phyloP scores from a whole-genome alignment of 2,113 vertebrate species.

The Garra rufa region DNA sequence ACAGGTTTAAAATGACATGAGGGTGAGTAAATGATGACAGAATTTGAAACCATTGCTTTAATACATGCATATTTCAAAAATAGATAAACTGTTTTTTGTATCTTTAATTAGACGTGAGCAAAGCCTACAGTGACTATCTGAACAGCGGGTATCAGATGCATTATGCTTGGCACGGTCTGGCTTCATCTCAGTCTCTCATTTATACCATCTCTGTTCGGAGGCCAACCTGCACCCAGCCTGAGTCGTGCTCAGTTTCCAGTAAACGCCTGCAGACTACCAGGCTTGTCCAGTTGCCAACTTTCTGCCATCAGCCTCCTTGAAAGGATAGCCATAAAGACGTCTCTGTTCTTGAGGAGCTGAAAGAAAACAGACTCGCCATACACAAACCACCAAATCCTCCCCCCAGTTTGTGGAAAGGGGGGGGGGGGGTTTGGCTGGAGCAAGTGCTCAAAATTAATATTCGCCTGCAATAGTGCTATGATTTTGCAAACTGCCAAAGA shows the following conservation, averaged over 20 bases:
- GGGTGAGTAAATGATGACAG: slow-evolving; percentile 5
- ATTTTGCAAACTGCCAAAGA: slow-evolving; percentile 60
- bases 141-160: slow-evolving; percentile 56
- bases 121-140: slow-evolving; percentile 55
- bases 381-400: slow-evolving; percentile 70
- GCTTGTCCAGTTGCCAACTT: slow-evolving; percentile 79
- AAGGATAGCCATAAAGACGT: slow-evolving; percentile 86
- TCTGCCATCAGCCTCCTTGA: slow-evolving; percentile 76
- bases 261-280: slow-evolving; percentile 80
- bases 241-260: slow-evolving; percentile 79
- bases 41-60: slow-evolving; percentile 21
- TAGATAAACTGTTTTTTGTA: neutral
- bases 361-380: slow-evolving; percentile 89
- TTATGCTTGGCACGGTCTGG: slow-evolving; percentile 54
- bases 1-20: neutral
- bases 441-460: slow-evolving; percentile 62
- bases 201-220: slow-evolving; percentile 59
- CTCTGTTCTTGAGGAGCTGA: slow-evolving; percentile 84
- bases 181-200: slow-evolving; percentile 67
- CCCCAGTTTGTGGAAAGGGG: slow-evolving; percentile 45
- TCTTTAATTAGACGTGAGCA: slow-evolving; percentile 29
- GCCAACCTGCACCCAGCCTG: slow-evolving; percentile 66
- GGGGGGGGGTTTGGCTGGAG: slow-evolving; percentile 43
- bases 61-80: slow-evolving; percentile 23
- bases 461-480: slow-evolving; percentile 50